These are phyloP conservation scores for Cetoscarus ocellatus DNA, from an alignment of 2,797 vertebrate species.

Conservation along the genomic window DNA sequence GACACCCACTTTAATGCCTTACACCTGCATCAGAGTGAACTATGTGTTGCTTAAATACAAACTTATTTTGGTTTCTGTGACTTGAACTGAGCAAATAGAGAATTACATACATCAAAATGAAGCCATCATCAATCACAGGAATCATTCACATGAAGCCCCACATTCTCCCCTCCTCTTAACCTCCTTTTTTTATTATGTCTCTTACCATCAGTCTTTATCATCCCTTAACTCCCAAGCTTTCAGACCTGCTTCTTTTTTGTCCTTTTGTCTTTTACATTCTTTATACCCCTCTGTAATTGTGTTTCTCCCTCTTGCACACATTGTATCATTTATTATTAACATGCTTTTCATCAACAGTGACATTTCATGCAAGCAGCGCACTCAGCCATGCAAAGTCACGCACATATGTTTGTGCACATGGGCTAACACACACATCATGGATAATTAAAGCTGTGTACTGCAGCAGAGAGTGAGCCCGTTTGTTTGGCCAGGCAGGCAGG, in stretches of 20 bases:
- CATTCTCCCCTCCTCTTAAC: constrained; percentile 12
- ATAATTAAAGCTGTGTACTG: constrained; percentile 49
- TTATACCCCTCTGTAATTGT: constrained; percentile 3
- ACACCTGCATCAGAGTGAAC: constrained; percentile 24
- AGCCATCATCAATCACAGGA: constrained; percentile 58
- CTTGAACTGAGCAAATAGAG: constrained; percentile 33
- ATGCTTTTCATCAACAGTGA: constrained; percentile 61
- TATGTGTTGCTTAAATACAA: constrained; percentile 39
- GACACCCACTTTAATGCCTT: constrained; percentile 40
- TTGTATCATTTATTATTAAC: constrained; percentile 65
- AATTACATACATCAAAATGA: constrained; percentile 60
- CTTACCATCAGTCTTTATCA: constrained; percentile 29
- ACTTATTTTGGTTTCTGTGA: constrained; percentile 45
- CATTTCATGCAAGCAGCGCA: constrained; percentile 51
- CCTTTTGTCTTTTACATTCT: constrained; percentile 7
- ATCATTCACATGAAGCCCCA: constrained; percentile 60
- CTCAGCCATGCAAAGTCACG: constrained; percentile 34
- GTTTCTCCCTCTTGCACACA: constrained; percentile 28
- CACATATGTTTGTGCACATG: constrained; percentile 29
- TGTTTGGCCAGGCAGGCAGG: constrained; percentile 50
- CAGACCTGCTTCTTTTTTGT: neutral
- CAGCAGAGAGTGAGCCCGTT: constrained; percentile 34
- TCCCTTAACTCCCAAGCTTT: constrained; percentile 23
- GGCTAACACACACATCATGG: constrained; percentile 40
- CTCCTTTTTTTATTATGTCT: constrained; percentile 7